A percentile compares a stretch with the other conserved stretches of the same genome.
These are phyloP conservation scores for Cosmopolites sordidus DNA, from an alignment of 2,888 invertebrate genomes.

Conservation along the genomic window DNA sequence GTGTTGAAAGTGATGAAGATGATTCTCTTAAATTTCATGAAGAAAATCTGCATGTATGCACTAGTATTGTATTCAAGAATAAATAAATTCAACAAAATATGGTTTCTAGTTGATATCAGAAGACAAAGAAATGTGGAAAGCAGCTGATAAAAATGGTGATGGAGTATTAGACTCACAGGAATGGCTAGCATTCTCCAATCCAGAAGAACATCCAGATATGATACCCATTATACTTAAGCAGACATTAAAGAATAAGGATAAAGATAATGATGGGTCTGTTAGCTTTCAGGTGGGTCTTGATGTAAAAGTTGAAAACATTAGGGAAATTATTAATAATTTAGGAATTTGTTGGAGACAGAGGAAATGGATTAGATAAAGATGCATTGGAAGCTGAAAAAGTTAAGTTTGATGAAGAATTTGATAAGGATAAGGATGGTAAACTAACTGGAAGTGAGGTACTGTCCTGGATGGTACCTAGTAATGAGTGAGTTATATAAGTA, in stretches of 20 bases:
- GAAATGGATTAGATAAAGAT: conserved; percentile 65
- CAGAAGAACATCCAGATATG: conserved; percentile 91
- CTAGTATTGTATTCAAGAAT: neutral
- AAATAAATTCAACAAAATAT: neutral
- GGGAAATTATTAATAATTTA: conserved; percentile 4
- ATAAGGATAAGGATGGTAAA: conserved; percentile 77
- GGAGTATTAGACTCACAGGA: conserved; percentile 70
- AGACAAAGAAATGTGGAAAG: conserved; percentile 80
- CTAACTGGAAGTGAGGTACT: conserved; percentile 75
- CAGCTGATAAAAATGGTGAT: conserved; percentile 82
- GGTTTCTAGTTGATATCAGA: conserved; percentile 61
- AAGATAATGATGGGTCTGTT: conserved; percentile 76
- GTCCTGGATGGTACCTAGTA: conserved; percentile 87
- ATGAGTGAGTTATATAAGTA: conserved; percentile 61
- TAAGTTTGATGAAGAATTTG: conserved; percentile 82
- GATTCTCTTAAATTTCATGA: conserved; percentile 32
- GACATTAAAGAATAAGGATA: conserved; percentile 82
- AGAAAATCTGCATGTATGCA: conserved; percentile 39
- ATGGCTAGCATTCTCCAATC: conserved; percentile 86
- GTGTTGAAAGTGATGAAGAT: conserved; percentile 53
- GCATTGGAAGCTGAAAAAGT: conserved; percentile 70
- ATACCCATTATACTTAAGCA: conserved; percentile 72
- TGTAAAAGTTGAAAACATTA: neutral
- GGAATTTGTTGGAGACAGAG: conserved; percentile 74
- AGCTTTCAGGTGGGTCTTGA: conserved; percentile 59